A percentile compares a stretch with the other conserved stretches of the same genome.
Conservation (phyloP, 2,888 invertebrate species). For the Leptinotarsa tumamoca region DNA sequence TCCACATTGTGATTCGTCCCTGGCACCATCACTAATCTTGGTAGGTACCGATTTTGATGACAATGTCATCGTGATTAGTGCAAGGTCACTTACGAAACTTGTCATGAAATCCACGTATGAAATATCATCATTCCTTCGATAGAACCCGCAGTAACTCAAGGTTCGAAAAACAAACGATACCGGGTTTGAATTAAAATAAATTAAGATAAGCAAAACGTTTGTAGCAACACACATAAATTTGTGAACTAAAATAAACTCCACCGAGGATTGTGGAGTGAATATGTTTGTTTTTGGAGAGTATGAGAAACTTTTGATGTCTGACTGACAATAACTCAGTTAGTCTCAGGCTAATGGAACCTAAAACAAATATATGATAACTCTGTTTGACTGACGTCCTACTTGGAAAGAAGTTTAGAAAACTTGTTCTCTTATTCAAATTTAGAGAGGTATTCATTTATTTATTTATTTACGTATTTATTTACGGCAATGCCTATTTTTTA, state of each 20-base stretch:
- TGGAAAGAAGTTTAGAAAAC: too few species aligned
- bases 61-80: background rate
- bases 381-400: too few species aligned
- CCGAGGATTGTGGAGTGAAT: background rate
- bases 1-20: background rate
- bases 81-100: conserved; percentile 8
- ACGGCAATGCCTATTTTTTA: too few species aligned
- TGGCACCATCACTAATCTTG: background rate
- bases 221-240: conserved; percentile 35
- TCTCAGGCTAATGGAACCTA: too few species aligned
- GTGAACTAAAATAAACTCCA: conserved; percentile 35
- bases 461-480: too few species aligned
- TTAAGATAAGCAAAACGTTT: conserved; percentile 31
- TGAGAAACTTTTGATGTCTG: too few species aligned
- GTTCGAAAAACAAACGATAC: conserved; percentile 24
- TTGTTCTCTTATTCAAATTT: too few species aligned
- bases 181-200: conserved; percentile 38
- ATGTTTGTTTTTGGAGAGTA: too few species aligned
- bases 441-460: too few species aligned
- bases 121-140: conserved; percentile 15
- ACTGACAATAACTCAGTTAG: too few species aligned
- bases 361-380: too few species aligned
- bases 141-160: conserved; percentile 13
- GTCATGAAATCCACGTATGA: conserved; percentile 14
- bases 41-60: background rate